phyloP scores from a whole-genome alignment of 1,140 invertebrate species.

The Asbolus verrucosus region DNA sequence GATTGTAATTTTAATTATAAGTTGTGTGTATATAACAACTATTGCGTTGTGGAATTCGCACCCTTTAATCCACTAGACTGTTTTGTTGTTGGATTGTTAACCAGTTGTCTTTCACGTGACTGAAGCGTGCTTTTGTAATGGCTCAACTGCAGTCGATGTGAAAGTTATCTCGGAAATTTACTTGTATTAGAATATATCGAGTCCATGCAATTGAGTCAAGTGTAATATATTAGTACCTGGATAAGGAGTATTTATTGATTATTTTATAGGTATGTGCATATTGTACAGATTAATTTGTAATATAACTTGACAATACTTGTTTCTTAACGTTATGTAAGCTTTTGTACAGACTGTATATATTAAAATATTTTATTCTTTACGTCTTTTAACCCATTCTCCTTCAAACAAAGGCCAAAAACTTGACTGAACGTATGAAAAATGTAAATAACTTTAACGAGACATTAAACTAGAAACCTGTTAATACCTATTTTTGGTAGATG shows the following conservation, averaged over 20 bases:
- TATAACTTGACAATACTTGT: slow-evolving; percentile 44
- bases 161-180: slow-evolving; percentile 41
- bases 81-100: slow-evolving; percentile 15
- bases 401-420: too few relatives aligned
- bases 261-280: slow-evolving; percentile 56
- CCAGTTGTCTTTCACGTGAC: slow-evolving; percentile 42
- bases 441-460: too few relatives aligned
- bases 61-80: slow-evolving; percentile 8
- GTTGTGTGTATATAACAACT: slow-evolving; percentile 3
- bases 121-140: slow-evolving; percentile 35
- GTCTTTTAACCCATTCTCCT: not conserved
- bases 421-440: too few relatives aligned
- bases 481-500: too few relatives aligned
- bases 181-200: slow-evolving; percentile 30
- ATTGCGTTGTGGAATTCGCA: not conserved
- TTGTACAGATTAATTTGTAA: slow-evolving; percentile 57
- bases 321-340: slow-evolving; percentile 57
- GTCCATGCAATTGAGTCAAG: slow-evolving; percentile 53
- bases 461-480: too few relatives aligned
- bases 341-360: slow-evolving; percentile 62
- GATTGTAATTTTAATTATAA: slow-evolving; percentile 61
- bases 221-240: slow-evolving; percentile 63
- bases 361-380: slow-evolving; percentile 59
- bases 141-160: slow-evolving; percentile 36
- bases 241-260: slow-evolving; percentile 62